Evolutionary conservation across 1,140 invertebrate species (phyloP).

Genomic region (Macrobrachium nipponense): DNA sequence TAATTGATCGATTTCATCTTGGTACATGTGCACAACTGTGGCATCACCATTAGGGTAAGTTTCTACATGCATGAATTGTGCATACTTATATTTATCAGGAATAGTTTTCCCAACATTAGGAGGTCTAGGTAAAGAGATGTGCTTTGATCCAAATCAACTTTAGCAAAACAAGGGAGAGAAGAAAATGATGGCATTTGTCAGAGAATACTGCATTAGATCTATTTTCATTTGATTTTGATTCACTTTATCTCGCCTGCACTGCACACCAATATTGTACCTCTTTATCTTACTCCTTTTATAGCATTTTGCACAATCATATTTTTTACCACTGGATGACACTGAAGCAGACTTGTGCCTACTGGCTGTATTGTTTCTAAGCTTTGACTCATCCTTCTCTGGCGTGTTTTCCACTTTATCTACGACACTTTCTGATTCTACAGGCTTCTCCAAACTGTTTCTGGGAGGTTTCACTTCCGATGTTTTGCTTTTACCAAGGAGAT

Average conservation of each 20-base stretch:
- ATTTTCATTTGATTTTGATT: conserved; percentile 64
- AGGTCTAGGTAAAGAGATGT: conserved; percentile 69
- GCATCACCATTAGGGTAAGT: conserved; percentile 97
- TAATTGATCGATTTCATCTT: conserved; percentile 89
- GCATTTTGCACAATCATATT: conserved; percentile 65
- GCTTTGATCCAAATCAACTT: conserved; percentile 69
- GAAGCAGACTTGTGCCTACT: conserved; percentile 33
- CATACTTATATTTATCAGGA: conserved; percentile 74
- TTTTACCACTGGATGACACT: conserved; percentile 28
- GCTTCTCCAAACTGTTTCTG: conserved; percentile 28
- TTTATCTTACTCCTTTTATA: conserved; percentile 69
- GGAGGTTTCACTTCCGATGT: conserved; percentile 1
- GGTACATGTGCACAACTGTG: conserved; percentile 89
- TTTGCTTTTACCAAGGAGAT: conserved; percentile 26
- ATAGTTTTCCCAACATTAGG: conserved; percentile 68
- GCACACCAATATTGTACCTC: conserved; percentile 75
- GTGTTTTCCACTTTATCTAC: conserved; percentile 22
- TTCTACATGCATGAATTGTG: conserved; percentile 86
- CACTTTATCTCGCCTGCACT: conserved; percentile 72
- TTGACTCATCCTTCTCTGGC: conserved; percentile 8
- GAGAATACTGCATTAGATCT: conserved; percentile 50
- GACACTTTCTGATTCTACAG: not conserved
- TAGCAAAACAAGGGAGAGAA: conserved; percentile 61
- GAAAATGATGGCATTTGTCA: conserved; percentile 65
- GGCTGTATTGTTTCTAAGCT: conserved; percentile 9